Conservation (phyloP, 2,797 vertebrate genomes). For the Enoplosus armatus region DNA sequence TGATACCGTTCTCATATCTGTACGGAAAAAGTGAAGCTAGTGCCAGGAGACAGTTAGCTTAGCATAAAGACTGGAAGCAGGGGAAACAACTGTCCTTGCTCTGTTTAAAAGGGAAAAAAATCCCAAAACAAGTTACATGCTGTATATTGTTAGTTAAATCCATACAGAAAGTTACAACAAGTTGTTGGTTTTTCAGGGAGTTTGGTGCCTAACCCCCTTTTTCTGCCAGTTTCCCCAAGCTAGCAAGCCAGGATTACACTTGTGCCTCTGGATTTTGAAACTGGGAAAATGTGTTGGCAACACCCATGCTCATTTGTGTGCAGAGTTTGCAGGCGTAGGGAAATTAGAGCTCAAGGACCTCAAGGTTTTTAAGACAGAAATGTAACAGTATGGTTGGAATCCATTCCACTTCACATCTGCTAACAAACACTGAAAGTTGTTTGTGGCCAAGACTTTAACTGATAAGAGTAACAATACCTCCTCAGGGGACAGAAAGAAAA, state of each 20-base stretch:
- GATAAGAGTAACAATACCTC: neutral
- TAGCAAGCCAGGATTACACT: neutral
- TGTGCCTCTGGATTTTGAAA: neutral
- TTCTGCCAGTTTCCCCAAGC: neutral
- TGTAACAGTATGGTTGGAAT: neutral
- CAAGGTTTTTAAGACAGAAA: neutral
- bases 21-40: neutral
- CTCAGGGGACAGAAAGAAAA: constrained; percentile 12
- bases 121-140: neutral
- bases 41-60: neutral
- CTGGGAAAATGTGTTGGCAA: neutral
- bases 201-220: neutral
- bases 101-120: neutral
- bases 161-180: neutral
- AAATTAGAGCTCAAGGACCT: constrained; percentile 4
- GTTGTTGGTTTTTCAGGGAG: neutral
- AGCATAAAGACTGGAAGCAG: neutral
- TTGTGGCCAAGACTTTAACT: neutral
- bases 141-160: neutral
- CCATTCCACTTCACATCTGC: neutral
- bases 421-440: neutral
- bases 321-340: neutral
- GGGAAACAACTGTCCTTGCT: neutral
- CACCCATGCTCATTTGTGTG: neutral
- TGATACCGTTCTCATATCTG: neutral